A percentile compares a stretch with the other conserved stretches of the same genome.
These are phyloP conservation scores for Potamilus streckersoni DNA, from an alignment of 1,140 invertebrate genomes.

Conservation along the genomic window DNA sequence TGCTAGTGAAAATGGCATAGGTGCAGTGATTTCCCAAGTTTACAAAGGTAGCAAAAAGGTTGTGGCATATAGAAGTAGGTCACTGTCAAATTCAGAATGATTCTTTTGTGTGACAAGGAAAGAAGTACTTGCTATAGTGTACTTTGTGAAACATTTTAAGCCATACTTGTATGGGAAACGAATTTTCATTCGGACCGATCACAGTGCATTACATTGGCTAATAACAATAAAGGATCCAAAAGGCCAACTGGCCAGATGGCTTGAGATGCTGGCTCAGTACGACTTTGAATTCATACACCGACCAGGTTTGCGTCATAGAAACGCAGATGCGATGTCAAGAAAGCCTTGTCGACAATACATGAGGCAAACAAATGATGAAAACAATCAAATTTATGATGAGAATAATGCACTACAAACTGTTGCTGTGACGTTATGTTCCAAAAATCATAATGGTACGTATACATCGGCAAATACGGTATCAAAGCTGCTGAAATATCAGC, in stretches of 20 bases:
- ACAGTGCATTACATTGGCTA: slow-evolving; percentile 20
- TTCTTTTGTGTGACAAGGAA: slow-evolving; percentile 20
- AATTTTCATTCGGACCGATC: slow-evolving; percentile 31
- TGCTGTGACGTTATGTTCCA: too few species aligned
- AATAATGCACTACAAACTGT: too few species aligned
- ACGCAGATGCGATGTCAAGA: neutral
- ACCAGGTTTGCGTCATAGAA: neutral
- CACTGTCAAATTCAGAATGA: slow-evolving; percentile 43
- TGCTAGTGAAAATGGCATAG: slow-evolving; percentile 44
- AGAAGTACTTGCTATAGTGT: slow-evolving; percentile 32
- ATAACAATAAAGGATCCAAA: slow-evolving; percentile 1
- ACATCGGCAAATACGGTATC: too few species aligned
- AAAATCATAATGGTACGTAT: too few species aligned
- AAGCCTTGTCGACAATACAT: too few species aligned
- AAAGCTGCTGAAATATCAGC: too few species aligned
- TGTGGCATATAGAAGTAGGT: slow-evolving; percentile 68
- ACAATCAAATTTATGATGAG: too few species aligned
- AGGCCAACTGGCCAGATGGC: slow-evolving; percentile 6
- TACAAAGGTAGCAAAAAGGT: slow-evolving; percentile 57
- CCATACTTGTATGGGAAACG: slow-evolving; percentile 20
- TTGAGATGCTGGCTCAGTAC: neutral
- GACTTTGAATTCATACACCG: slow-evolving; percentile 3
- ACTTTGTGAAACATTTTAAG: slow-evolving; percentile 21
- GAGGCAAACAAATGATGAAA: too few species aligned
- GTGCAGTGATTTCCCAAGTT: slow-evolving; percentile 47